Evolutionary conservation across 2,888 invertebrate species (phyloP).

Genomic region (Proisotoma minuta): DNA sequence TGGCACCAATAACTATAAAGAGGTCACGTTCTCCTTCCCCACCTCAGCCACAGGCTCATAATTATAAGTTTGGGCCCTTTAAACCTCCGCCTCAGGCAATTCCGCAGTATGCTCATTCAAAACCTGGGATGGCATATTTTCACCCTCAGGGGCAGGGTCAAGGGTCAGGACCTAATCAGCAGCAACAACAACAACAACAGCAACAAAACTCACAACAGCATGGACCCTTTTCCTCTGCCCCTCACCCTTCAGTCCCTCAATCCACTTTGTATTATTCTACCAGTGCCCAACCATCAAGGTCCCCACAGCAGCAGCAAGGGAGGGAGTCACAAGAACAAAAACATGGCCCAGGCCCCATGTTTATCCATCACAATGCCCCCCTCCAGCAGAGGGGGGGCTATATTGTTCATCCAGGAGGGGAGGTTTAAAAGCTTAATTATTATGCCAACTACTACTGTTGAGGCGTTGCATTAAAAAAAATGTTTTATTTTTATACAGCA

Average conservation of each 20-base stretch:
- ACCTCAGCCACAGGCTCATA: constrained; percentile 54
- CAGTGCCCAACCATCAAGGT: constrained; percentile 46
- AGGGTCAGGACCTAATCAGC: constrained; percentile 14
- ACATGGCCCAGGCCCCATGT: constrained; percentile 38
- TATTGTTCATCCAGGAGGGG: constrained; percentile 38
- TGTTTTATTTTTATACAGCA: constrained; percentile 6
- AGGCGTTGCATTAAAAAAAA: neutral
- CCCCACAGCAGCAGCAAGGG: constrained; percentile 39
- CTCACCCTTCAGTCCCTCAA: constrained; percentile 43
- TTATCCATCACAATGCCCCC: constrained; percentile 27
- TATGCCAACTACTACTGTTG: neutral
- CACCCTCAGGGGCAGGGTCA: constrained; percentile 18
- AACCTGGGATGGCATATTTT: constrained; percentile 35
- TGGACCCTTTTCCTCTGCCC: constrained; percentile 14
- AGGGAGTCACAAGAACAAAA: constrained; percentile 44
- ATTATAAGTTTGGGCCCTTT: constrained; percentile 55
- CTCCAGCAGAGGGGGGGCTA: too few species aligned
- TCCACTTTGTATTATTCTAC: constrained; percentile 53
- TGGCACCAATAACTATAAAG: constrained; percentile 53
- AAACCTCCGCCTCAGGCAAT: constrained; percentile 56
- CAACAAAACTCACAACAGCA: neutral
- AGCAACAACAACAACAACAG: constrained; percentile 16
- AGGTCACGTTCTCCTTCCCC: constrained; percentile 63
- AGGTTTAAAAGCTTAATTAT: constrained; percentile 39
- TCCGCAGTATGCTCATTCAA: constrained; percentile 59